phyloP scores from a whole-genome alignment of 1,140 invertebrate species.

The Mactra quadrangularis region DNA sequence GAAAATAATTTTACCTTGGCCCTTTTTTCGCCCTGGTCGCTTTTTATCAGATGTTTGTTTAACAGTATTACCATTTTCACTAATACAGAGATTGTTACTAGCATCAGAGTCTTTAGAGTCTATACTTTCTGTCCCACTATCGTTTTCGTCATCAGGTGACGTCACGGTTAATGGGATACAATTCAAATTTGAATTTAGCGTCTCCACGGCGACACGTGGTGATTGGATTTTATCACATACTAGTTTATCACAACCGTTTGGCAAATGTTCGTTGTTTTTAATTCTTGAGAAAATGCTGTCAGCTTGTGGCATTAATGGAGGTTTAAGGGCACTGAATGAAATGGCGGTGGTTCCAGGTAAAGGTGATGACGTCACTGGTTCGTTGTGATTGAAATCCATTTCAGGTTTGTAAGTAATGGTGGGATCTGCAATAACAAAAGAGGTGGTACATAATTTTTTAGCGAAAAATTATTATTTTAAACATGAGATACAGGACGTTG shows the following conservation, averaged over 20 bases:
- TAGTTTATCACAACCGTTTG: slow-evolving; percentile 27
- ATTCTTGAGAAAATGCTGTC: neutral
- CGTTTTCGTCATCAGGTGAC: slow-evolving; percentile 57
- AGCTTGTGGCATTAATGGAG: neutral
- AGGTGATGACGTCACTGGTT: slow-evolving; percentile 21
- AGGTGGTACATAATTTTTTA: too few species aligned
- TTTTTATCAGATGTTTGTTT: slow-evolving; percentile 56
- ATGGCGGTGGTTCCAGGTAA: neutral
- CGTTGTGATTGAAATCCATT: slow-evolving; percentile 48
- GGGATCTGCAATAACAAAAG: slow-evolving; percentile 36
- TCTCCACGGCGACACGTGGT: slow-evolving; percentile 44
- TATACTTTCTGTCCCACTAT: slow-evolving; percentile 60
- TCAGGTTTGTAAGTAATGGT: slow-evolving; percentile 46
- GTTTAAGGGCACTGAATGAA: neutral
- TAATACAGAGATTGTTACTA: slow-evolving; percentile 17
- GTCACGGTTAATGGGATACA: slow-evolving; percentile 58
- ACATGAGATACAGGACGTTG: too few species aligned
- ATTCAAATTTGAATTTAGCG: slow-evolving; percentile 5
- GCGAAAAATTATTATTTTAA: too few species aligned
- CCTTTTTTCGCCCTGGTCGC: slow-evolving; percentile 74
- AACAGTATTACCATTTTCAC: slow-evolving; percentile 14
- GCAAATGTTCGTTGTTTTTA: neutral
- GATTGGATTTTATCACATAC: neutral
- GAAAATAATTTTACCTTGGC: slow-evolving; percentile 67
- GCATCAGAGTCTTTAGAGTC: slow-evolving; percentile 54